Evolutionary conservation across 2,888 invertebrate genomes (phyloP), one percentile per base, ranked within the genome.

Genomic region (Atethmia centrago): DNA sequence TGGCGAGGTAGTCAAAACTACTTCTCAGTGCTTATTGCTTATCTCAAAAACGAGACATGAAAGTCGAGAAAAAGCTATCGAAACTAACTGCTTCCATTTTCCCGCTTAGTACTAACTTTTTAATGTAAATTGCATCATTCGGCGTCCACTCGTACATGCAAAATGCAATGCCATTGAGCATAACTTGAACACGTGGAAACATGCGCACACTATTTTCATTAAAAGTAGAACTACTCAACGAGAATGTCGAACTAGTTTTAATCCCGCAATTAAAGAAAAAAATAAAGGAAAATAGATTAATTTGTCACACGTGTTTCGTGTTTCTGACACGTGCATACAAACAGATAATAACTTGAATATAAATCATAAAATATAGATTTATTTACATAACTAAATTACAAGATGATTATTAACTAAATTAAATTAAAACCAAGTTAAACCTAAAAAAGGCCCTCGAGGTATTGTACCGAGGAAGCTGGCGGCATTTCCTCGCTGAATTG

Each of bases 151-250:
- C 19, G 31, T 42, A 16, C 21, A 51, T 16, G 12, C n/a, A 51
- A 74, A 81, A 77, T 81, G 62, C 63, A 64, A 58, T 59, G 63
- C 51, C 58, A 74, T 40, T 53, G 63, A 45, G 9, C 58, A 64
- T 75, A 64, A 53, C 51, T 63, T 12, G 12, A 40, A 28, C 76
- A 75, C 45, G 58, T 76, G 63, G 72, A 28, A 81, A 63, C 28
- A 40, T 47, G 58, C 47, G n/a, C 21, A 8, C 14, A 51, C 5
- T 45, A 74, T 74, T 51, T 40, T 45, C 62, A 63, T 62, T 49
- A 56, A n/a, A 80, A 76, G 62, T 63, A 56, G 62, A 12, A 51
- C 36, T 21, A 56, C 56, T 63, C 40, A 31, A 31, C 75, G 59
- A 40, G 31, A 53, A 36, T 49, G 25, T 61, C 42, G 25, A 56